Evolutionary conservation across 2,113 vertebrate genomes (phyloP), one percentile per base, ranked within the genome.

Genomic region (Heliornis fulica): DNA sequence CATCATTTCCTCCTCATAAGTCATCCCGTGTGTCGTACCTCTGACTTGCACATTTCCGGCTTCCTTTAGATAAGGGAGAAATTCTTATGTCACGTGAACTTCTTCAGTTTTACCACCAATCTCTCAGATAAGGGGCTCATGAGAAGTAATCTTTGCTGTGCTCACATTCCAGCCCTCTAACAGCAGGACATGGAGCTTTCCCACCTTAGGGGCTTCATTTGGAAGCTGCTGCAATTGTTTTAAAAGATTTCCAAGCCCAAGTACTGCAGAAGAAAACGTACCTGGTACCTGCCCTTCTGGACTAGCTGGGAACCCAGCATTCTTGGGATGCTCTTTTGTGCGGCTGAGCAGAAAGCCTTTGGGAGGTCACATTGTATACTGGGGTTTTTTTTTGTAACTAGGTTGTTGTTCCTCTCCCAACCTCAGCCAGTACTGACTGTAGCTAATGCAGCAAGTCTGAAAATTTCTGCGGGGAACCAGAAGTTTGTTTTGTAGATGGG

Each of bases 41-140:
- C 80, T 92, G 92, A 64, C 74, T 93, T 78, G 76, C 57, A 66
- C 65, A 94, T 93, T 92, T 90, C 83, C 1, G 2, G 26, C 80
- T 96, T 97, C 71, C 90, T 85, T 89, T 46, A 91, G 94, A 96
- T 96, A 96, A 96, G 88, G 53, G 79, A 83, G 48, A 94, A 96
- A 97, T 95, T 94, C 91, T 90, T 15, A 6, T 60, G 34, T 79
- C 93, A 93, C 9, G 3, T 38, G 56, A 81, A 69, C 85, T 72
- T 60, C 93, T 93, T 77, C 65, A 79, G 7, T 54, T 81, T 91
- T 95, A 97, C 96, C 76, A 0, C 34, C 72, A 60, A 3, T 77
- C 81, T 91, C 68, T 65, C 63, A 89, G 96, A 96, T 91, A 97
- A 96, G 83, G 22, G 57, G 69, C 76, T 91, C 63, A 53, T 8